phyloP scores from a whole-genome alignment of 2,888 invertebrate species.

The Blomia tropicalis region DNA sequence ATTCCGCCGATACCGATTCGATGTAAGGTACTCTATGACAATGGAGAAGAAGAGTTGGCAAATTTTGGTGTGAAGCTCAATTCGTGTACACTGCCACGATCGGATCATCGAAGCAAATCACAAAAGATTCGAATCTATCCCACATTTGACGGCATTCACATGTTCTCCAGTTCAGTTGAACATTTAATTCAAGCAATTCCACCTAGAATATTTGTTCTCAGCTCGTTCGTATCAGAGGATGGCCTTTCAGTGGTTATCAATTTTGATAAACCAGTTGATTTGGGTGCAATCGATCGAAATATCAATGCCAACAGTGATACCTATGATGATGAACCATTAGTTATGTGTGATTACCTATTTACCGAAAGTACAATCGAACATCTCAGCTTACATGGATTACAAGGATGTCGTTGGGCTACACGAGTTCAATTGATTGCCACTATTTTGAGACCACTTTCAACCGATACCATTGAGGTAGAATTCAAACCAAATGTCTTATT shows the following conservation, averaged over 20 bases:
- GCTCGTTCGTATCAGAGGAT: conserved; percentile 25
- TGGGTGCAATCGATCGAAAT: conserved; percentile 22
- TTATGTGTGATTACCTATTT: conserved; percentile 27
- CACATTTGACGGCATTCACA: conserved; percentile 29
- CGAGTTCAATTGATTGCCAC: conserved; percentile 30
- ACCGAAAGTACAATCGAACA: conserved; percentile 27
- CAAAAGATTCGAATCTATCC: conserved; percentile 26
- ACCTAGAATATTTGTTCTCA: conserved; percentile 22
- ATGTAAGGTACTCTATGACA: conserved; percentile 12
- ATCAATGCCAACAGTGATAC: neutral
- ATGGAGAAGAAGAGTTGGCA: neutral
- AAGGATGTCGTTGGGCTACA: conserved; percentile 31
- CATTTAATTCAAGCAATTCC: conserved; percentile 20
- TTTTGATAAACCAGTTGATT: conserved; percentile 30
- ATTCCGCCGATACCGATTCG: conserved; percentile 18
- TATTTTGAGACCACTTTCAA: conserved; percentile 27
- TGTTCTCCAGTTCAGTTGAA: conserved; percentile 23
- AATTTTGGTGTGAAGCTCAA: conserved; percentile 14
- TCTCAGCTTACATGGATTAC: conserved; percentile 27
- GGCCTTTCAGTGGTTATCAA: conserved; percentile 28
- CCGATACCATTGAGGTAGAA: conserved; percentile 26
- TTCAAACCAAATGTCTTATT: conserved; percentile 26
- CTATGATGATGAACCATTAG: conserved; percentile 4
- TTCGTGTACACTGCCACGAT: conserved; percentile 17
- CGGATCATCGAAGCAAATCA: conserved; percentile 23